These are phyloP conservation scores for Aphrocallistes beatrix DNA, from an alignment of 37 sponge, comb jelly and placozoan species.

Conservation along the genomic window DNA sequence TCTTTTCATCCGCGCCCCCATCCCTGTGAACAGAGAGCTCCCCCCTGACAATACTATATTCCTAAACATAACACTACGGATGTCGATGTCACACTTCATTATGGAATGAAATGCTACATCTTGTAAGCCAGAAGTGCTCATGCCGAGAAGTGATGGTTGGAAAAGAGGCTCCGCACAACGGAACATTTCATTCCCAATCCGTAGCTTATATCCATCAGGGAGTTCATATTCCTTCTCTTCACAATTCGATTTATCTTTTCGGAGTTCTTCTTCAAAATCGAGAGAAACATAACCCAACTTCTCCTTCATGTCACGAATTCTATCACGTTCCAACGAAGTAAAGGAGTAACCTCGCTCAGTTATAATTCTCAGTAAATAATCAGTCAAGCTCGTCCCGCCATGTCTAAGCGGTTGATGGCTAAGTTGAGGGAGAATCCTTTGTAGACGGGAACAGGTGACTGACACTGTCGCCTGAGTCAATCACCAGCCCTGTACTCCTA, in stretches of 20 bases:
- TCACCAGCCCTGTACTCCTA: background rate
- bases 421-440: background rate
- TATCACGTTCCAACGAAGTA: background rate
- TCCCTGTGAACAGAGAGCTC: background rate
- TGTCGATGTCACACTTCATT: background rate
- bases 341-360: background rate
- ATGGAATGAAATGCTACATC: background rate
- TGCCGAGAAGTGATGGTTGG: background rate
- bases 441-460: background rate
- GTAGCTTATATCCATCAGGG: background rate
- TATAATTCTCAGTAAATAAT: background rate
- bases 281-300: background rate
- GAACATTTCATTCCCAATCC: background rate
- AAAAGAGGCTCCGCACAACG: background rate
- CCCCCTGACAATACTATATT: background rate
- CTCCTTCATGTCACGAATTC: background rate
- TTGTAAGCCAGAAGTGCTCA: background rate
- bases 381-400: background rate
- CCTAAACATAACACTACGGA: background rate
- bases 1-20: background rate
- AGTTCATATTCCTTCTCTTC: background rate
- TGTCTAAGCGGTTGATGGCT: background rate
- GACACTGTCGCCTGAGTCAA: background rate
- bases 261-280: background rate
- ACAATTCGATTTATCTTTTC: background rate